A percentile compares a stretch with the other conserved stretches of the same genome.
Conservation (phyloP, 1,140 invertebrate genomes). For the Zaprionus tsacasi region DNA sequence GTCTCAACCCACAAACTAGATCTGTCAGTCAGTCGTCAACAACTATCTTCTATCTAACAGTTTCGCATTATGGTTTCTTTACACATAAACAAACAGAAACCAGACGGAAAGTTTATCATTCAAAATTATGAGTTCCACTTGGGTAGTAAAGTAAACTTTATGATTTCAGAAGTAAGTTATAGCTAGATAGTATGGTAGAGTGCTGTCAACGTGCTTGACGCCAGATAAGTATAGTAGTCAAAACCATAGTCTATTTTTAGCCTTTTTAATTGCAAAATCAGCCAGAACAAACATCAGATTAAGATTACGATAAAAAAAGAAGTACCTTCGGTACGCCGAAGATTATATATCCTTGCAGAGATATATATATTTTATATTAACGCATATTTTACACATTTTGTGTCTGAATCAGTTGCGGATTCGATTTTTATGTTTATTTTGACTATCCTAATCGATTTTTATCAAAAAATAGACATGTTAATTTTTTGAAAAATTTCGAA, state of each 20-base stretch:
- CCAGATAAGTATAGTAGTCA: background rate
- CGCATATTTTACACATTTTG: no score
- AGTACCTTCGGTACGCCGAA: background rate
- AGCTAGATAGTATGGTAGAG: background rate
- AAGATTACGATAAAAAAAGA: background rate
- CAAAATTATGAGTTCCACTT: constrained; percentile 5
- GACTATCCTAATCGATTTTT: no score
- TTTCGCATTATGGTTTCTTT: background rate
- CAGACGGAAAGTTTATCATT: constrained; percentile 9
- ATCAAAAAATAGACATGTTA: no score
- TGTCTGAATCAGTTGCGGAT: no score
- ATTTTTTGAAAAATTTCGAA: no score
- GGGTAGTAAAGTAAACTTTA: background rate
- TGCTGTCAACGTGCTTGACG: background rate
- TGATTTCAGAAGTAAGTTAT: constrained; percentile 5
- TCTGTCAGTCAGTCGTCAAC: background rate
- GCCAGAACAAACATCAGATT: background rate
- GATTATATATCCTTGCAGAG: no score
- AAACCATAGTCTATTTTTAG: background rate
- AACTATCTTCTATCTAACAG: background rate
- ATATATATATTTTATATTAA: no score
- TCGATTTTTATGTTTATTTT: no score
- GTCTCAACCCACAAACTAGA: background rate
- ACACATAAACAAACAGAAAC: constrained; percentile 5
- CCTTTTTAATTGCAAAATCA: background rate